Evolutionary conservation across 2,888 invertebrate genomes (phyloP), one percentile per base, ranked within the genome.

Genomic region (Pachydiplax longipennis): DNA sequence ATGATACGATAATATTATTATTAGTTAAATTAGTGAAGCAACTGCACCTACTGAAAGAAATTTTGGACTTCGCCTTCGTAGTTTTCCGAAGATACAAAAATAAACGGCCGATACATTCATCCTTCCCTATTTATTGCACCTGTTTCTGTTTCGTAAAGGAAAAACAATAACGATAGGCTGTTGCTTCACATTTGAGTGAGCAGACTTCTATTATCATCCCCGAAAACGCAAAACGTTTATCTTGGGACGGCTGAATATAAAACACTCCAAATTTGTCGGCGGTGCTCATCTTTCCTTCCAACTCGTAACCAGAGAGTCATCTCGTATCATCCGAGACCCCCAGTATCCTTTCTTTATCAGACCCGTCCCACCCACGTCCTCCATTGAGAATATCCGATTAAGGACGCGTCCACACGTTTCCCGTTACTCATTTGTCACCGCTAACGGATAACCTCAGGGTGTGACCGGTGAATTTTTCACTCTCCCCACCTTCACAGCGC

Each of bases 301-400:
- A n/a, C 25, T 65, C 65, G 31, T 73, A 73, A 73, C 31, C 25
- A 31, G 73, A 73, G 73, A 31, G 25, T 25, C 73, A 73, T 73
- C 82, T 25, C 31, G n/a, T n/a, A n/a, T 25, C n/a, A 1, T 18
- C 53, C 53, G 31, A 25, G 44, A 5, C n/a, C 35, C 65, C 61
- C 40, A 8, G 81, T 8, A 12, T 81, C 81, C 40, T 81, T 40
- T 37, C 40, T 40, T 44, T 37, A 35, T 81, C 81, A 15, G 35
- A 53, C 37, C 83, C 37, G 31, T 37, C 37, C 61, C 87, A 37
- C 5, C n/a, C 61, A 35, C 61, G 13, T 61, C n/a, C 61, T 61
- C 48, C 87, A 87, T 87, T 37, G 87, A 87, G 87, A 87, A 87
- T 87, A 87, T 87, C 87, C 87, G 87, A 87, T 87, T 87, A 87